A percentile compares a stretch with the other conserved stretches of the same genome.
These are phyloP conservation scores for Oikopleura vanhoeffeni DNA, from an alignment of 23 tunicate species.

Conservation along the genomic window DNA sequence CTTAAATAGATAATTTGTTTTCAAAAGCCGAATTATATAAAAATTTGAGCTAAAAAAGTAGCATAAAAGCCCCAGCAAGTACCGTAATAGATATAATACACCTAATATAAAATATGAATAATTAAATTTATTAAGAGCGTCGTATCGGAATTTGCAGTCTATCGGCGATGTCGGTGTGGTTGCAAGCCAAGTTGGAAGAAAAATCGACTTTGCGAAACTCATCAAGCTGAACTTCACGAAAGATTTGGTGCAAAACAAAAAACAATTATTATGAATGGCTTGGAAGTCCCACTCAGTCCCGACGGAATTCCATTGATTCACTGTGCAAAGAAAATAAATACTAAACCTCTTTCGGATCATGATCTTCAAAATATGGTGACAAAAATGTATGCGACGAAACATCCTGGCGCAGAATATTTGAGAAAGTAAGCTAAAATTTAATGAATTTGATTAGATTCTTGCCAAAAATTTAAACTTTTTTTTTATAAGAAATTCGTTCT, in stretches of 20 bases:
- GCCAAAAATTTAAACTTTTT: no score
- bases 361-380: background rate
- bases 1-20: no score
- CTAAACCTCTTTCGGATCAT: background rate
- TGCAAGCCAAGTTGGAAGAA: background rate
- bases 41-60: no score
- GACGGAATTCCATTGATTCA: background rate
- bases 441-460: no score
- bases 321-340: background rate
- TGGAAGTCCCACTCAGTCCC: background rate
- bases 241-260: background rate
- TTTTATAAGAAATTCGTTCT: no score
- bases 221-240: background rate
- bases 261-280: background rate
- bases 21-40: no score
- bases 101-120: no score
- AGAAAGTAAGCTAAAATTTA: no score
- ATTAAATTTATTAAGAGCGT: no score
- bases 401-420: background rate
- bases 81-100: no score
- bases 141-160: no score
- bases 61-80: no score
- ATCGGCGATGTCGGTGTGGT: background rate
- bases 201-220: background rate
- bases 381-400: background rate